phyloP scores from a whole-genome alignment of 1,140 invertebrate species.

The Daktulosphaira vitifoliae region DNA sequence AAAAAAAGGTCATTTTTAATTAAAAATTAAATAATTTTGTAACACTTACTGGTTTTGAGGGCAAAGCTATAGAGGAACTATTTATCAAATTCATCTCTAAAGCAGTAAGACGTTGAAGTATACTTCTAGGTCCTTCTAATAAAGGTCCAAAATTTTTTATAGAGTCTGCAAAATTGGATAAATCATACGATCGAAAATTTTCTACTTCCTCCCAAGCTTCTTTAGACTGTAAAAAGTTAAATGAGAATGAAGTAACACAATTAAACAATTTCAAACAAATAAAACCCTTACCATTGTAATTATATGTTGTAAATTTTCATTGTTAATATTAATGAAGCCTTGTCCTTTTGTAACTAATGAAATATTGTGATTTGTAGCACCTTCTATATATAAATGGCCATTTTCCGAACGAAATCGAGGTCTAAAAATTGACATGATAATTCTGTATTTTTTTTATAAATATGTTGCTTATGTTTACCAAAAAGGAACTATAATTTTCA shows the following conservation, averaged over 20 bases:
- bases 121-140: background rate
- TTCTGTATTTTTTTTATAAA: no score
- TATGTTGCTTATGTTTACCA: no score
- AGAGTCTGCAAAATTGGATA: constrained; percentile 3
- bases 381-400: constrained; percentile 56
- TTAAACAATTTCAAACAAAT: no score
- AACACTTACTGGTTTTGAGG: constrained; percentile 17
- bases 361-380: constrained; percentile 56
- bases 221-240: constrained; percentile 37
- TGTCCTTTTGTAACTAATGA: constrained; percentile 51
- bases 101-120: background rate
- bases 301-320: constrained; percentile 49
- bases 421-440: no score
- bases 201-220: constrained; percentile 35
- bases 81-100: background rate
- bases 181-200: background rate
- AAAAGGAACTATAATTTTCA: no score
- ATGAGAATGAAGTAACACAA: no score
- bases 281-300: constrained; percentile 44
- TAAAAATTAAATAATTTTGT: no score
- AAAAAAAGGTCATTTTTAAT: no score
- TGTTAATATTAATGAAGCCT: constrained; percentile 54
- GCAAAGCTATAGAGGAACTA: background rate
- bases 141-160: background rate
- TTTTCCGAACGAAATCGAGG: constrained; percentile 53